Base-by-base conservation (phyloP, 2,888 invertebrate species). In the Lithophane socia region DNA sequence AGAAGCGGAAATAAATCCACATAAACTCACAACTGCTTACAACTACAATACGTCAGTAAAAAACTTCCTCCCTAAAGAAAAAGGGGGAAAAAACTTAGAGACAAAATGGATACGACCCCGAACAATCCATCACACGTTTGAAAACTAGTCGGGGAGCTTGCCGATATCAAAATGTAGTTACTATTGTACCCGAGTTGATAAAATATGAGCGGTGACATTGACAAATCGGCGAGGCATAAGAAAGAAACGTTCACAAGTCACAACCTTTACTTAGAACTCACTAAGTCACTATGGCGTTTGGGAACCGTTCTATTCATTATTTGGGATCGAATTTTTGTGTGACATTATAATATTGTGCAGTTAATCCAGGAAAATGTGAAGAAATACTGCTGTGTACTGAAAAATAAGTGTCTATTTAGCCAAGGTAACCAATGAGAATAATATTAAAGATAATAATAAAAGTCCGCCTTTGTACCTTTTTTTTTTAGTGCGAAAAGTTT, bases 131-230 rank as follows among this genome's bases (percentile, higher is more conserved):
- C 96, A 95, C 93, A 91, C 88, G 92, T 90, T 92, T 93, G 92
- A 93, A 94, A 95, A 94, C 94, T 94, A 92, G 92, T 90, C 91
- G 89, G 89, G 79, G 87, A 84, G 90, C 90, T 91, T 86, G 90
- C 92, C 93, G 93, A 94, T 94, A 95, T 96, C 95, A 95, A 95
- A 96, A 95, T 93, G 94, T 95, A 96, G 95, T 96, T 94, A 95
- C 95, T 91, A 95, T 96, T 96, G 96, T 96, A 94, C 94, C 92
- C 88, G 86, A 86, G 86, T 92, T 94, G 95, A 95, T 96, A 96
- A 96, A 95, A 96, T 96, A 96, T 96, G 95, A 95, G 93, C 92
- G 68, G 88, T 91, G 96, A 96, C 96, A 87, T 95, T 96, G 96
- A 96, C 95, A 95, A 95, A 96, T 96, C 94, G 93, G 79, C 49